phyloP scores from a whole-genome alignment of 2,888 invertebrate species.

The Heliconius erato region DNA sequence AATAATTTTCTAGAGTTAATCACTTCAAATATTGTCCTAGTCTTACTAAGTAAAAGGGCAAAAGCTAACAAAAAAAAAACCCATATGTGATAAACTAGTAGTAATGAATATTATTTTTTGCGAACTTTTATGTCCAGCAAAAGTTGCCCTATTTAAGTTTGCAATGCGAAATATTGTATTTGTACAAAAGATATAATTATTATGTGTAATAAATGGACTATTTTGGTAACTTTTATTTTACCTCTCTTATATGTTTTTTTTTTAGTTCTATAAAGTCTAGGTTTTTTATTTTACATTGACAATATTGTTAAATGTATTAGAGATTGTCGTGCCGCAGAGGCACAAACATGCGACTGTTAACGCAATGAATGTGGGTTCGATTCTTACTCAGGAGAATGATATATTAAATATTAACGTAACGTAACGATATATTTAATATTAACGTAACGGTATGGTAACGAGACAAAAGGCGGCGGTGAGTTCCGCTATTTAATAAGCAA shows the following conservation, averaged over 20 bases:
- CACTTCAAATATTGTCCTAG: not conserved
- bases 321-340: too few species aligned
- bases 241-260: not conserved
- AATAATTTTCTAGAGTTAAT: not conserved
- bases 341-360: too few species aligned
- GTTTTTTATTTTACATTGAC: not conserved
- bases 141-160: constrained; percentile 8
- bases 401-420: too few species aligned
- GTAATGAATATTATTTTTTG: constrained; percentile 15
- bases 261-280: not conserved
- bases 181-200: not conserved
- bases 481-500: too few species aligned
- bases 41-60: not conserved
- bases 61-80: constrained; percentile 7
- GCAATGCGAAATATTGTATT: not conserved
- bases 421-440: too few species aligned
- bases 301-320: too few species aligned
- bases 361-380: too few species aligned
- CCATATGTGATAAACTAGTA: not conserved
- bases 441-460: too few species aligned
- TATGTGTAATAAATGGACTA: not conserved
- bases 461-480: too few species aligned
- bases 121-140: not conserved
- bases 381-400: too few species aligned
- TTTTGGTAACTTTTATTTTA: not conserved